Evolutionary conservation across 2,888 invertebrate genomes (phyloP).

Genomic region (Drosophila anceps): DNA sequence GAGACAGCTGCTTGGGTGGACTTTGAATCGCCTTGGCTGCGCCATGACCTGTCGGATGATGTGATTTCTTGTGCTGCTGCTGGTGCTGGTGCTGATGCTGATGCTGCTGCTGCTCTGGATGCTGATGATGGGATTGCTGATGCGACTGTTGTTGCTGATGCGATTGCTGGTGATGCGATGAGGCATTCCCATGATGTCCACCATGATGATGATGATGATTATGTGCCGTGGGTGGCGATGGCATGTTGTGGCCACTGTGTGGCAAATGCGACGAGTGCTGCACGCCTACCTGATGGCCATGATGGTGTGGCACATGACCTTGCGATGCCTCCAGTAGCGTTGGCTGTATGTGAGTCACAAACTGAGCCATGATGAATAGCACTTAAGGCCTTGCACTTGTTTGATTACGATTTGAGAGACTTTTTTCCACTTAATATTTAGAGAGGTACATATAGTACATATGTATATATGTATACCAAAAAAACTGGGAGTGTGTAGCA

Average conservation of each 20-base stretch:
- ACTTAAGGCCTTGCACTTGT: conserved; percentile 34
- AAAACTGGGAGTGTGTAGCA: conserved; percentile 53
- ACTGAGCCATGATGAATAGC: conserved; percentile 87
- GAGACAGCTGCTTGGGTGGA: conserved; percentile 74
- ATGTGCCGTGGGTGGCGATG: conserved; percentile 83
- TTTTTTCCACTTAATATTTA: conserved; percentile 48
- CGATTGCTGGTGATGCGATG: conserved; percentile 54
- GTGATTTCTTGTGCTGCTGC: conserved; percentile 52
- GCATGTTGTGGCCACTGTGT: conserved; percentile 86
- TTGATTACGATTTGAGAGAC: conserved; percentile 46
- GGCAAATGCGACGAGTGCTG: conserved; percentile 85
- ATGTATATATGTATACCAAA: conserved; percentile 47
- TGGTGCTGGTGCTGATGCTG: conserved; percentile 43
- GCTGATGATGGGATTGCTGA: conserved; percentile 41
- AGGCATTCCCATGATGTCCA: conserved; percentile 50
- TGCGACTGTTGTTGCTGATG: conserved; percentile 37
- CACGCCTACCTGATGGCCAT: conserved; percentile 86
- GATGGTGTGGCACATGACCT: conserved; percentile 87
- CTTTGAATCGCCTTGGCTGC: conserved; percentile 71
- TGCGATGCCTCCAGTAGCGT: conserved; percentile 87
- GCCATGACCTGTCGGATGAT: conserved; percentile 63
- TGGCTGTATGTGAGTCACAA: conserved; percentile 88
- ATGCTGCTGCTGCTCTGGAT: conserved; percentile 46
- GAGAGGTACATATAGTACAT: conserved; percentile 1
- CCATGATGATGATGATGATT: conserved; percentile 76